These are phyloP conservation scores for Melanocharis versteri DNA, from an alignment of 2,113 vertebrate species.

Conservation along the genomic window DNA sequence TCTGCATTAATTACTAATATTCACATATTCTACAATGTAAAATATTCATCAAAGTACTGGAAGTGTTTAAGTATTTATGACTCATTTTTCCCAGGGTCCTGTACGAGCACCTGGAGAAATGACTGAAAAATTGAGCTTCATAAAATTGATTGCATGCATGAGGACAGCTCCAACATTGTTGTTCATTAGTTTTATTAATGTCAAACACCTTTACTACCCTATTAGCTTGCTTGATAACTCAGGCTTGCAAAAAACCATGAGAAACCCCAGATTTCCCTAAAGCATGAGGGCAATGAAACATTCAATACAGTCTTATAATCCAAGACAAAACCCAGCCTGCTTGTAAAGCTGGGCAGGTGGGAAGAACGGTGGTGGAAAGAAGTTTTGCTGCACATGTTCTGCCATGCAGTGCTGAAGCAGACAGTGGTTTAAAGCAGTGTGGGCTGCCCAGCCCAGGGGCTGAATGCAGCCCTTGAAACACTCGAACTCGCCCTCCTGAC, in stretches of 20 bases:
- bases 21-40: constrained; percentile 72
- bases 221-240: neutral
- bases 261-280: neutral
- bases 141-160: neutral
- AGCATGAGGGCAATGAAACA: neutral
- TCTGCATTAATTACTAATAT: constrained; percentile 68
- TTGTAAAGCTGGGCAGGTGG: neutral
- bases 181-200: constrained; percentile 15
- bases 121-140: constrained; percentile 16
- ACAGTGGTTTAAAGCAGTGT: neutral
- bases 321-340: neutral
- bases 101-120: constrained; percentile 27
- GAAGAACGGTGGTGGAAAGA: neutral
- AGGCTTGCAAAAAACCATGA: neutral
- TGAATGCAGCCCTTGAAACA: neutral
- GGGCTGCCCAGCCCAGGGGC: neutral
- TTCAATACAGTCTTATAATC: neutral
- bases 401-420: neutral
- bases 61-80: constrained; percentile 60
- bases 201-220: neutral
- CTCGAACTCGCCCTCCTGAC: neutral
- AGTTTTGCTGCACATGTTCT: neutral
- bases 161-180: neutral
- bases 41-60: constrained; percentile 56
- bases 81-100: neutral